Conservation (phyloP, 2,888 invertebrate species). For the Corbicula japonica region DNA sequence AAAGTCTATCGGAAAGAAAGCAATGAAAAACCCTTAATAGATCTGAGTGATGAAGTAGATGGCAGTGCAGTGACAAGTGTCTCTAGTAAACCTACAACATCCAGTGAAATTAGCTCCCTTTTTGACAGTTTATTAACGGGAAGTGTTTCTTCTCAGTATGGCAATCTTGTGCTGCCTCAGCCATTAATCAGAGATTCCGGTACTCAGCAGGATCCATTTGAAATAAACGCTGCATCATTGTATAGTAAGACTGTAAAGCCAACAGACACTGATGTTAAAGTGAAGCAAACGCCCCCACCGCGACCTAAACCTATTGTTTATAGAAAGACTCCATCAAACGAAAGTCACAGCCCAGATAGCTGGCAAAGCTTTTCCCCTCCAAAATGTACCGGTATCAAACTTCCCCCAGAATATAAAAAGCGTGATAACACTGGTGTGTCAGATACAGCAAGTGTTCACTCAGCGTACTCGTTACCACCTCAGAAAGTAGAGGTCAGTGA, state of each 20-base stretch:
- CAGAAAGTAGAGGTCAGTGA: slow-evolving; percentile 45
- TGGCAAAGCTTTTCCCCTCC: slow-evolving; percentile 61
- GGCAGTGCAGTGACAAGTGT: slow-evolving; percentile 8
- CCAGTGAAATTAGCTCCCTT: slow-evolving; percentile 69
- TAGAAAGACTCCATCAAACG: slow-evolving; percentile 58
- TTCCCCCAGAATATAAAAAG: slow-evolving; percentile 54
- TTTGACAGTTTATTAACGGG: slow-evolving; percentile 77
- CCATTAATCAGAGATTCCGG: slow-evolving; percentile 72
- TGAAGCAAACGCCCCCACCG: slow-evolving; percentile 48
- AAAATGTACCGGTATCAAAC: slow-evolving; percentile 58
- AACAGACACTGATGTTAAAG: slow-evolving; percentile 21
- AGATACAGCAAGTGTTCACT: slow-evolving; percentile 34
- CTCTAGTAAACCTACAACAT: slow-evolving; percentile 44
- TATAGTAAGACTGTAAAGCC: slow-evolving; percentile 46
- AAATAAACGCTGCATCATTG: slow-evolving; percentile 62
- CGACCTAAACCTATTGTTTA: slow-evolving; percentile 68
- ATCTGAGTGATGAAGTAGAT: slow-evolving; percentile 78
- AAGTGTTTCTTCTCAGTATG: slow-evolving; percentile 65
- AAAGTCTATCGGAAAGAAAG: slow-evolving; percentile 54
- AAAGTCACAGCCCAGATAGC: slow-evolving; percentile 60
- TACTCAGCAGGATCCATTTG: slow-evolving; percentile 78
- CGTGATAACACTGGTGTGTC: slow-evolving; percentile 38
- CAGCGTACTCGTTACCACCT: slow-evolving; percentile 27
- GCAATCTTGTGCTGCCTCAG: slow-evolving; percentile 76
- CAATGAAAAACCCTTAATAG: slow-evolving; percentile 81